Evolutionary conservation across 2,888 invertebrate genomes (phyloP).

Genomic region (Monopis laevigella): DNA sequence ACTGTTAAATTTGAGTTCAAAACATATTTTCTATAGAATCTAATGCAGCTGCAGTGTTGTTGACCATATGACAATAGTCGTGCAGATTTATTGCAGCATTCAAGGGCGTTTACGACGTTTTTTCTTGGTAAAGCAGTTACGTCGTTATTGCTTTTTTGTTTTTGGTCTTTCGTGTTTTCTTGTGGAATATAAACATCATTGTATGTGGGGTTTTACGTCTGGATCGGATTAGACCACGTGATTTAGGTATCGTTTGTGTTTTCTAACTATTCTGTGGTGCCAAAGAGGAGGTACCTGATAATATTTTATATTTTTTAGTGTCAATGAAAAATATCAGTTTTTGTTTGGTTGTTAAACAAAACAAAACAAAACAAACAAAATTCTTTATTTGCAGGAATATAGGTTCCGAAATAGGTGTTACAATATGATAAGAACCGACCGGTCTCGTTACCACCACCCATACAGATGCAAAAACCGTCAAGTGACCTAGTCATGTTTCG

Average conservation of each 20-base stretch:
- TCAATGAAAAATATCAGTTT: no score
- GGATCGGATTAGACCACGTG: slow-evolving; percentile 36
- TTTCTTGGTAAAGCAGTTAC: slow-evolving; percentile 26
- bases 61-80: slow-evolving; percentile 24
- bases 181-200: slow-evolving; percentile 28
- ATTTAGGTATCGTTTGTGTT: slow-evolving; percentile 37
- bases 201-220: slow-evolving; percentile 32
- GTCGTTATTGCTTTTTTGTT: slow-evolving; percentile 24
- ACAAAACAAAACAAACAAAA: no score
- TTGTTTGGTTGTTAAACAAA: no score
- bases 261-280: no score
- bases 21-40: not conserved
- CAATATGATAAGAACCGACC: no score
- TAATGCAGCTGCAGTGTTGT: not conserved
- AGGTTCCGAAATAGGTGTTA: no score
- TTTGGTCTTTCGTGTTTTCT: slow-evolving; percentile 23
- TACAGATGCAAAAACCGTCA: no score
- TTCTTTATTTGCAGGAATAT: no score
- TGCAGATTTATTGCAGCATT: slow-evolving; percentile 42
- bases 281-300: no score
- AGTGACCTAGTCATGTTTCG: no score
- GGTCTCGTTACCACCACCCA: no score
- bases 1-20: not conserved
- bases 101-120: slow-evolving; percentile 24
- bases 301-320: no score